phyloP scores from a whole-genome alignment of 2,888 invertebrate species.

The Pemphredon lugubris region DNA sequence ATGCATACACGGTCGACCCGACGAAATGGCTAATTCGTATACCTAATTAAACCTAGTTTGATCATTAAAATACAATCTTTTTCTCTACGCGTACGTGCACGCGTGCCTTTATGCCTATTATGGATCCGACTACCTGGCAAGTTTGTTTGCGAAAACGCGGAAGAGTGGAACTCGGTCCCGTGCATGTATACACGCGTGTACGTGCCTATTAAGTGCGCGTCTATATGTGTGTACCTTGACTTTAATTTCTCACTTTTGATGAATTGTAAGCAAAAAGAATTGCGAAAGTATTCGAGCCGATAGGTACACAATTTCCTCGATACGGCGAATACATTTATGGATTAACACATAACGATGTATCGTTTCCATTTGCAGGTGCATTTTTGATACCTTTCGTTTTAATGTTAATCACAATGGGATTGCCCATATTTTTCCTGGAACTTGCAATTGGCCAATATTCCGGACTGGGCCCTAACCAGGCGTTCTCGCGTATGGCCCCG shows the following conservation, averaged over 20 bases:
- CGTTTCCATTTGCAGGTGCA: constrained; percentile 84
- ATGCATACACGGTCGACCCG: constrained; percentile 35
- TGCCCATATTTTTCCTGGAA: constrained; percentile 91
- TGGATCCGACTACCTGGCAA: constrained; percentile 21
- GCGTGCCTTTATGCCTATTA: constrained; percentile 46
- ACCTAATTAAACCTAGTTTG: constrained; percentile 57
- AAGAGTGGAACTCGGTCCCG: constrained; percentile 1
- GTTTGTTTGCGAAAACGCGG: constrained; percentile 36
- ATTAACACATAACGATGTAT: no score
- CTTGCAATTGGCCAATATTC: constrained; percentile 90
- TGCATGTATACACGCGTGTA: no score
- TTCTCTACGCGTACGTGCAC: constrained; percentile 16
- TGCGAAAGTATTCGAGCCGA: no score
- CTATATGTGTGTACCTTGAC: no score
- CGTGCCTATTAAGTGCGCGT: no score
- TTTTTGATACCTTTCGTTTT: constrained; percentile 89
- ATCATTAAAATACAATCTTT: constrained; percentile 56
- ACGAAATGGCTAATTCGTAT: constrained; percentile 55
- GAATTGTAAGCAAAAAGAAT: no score
- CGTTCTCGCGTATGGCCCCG: constrained; percentile 85
- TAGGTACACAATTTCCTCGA: no score
- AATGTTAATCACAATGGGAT: constrained; percentile 89
- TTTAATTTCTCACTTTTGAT: no score
- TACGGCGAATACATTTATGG: no score
- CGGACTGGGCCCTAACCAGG: constrained; percentile 87